Percentiles rank a stretch among this genome's conserved stretches.
These are phyloP conservation scores for Agonopterix alstromeriana DNA, from an alignment of 2,888 invertebrate genomes.

Conservation along the genomic window DNA sequence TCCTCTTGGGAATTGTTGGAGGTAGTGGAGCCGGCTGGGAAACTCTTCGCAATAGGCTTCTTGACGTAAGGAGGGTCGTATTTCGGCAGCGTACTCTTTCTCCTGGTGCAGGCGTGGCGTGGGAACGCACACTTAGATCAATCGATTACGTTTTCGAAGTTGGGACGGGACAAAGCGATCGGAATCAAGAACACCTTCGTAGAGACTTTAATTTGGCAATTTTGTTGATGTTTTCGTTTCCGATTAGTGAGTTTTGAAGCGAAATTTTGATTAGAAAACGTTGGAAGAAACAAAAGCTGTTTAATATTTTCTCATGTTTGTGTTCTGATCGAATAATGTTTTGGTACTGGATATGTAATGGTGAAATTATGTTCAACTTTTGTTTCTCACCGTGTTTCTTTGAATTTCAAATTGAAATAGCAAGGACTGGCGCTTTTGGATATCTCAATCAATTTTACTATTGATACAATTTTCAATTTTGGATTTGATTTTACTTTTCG, in stretches of 20 bases:
- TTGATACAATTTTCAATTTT: slow-evolving; percentile 38
- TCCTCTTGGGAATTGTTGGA: slow-evolving; percentile 88
- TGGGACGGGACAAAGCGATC: slow-evolving; percentile 26
- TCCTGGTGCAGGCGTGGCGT: slow-evolving; percentile 80
- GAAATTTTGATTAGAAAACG: slow-evolving; percentile 14
- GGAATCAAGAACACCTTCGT: slow-evolving; percentile 46
- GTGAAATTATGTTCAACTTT: slow-evolving; percentile 16
- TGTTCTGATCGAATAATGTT: slow-evolving; percentile 1
- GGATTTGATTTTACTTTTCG: slow-evolving; percentile 61
- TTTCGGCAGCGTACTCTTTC: slow-evolving; percentile 92
- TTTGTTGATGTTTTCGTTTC: slow-evolving; percentile 30
- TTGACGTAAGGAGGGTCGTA: slow-evolving; percentile 92
- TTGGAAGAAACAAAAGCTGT: slow-evolving; percentile 30
- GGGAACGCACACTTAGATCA: slow-evolving; percentile 76
- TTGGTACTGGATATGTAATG: neutral
- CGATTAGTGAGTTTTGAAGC: slow-evolving; percentile 10
- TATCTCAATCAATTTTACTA: slow-evolving; percentile 43
- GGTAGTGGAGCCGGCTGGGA: slow-evolving; percentile 78
- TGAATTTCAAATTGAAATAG: slow-evolving; percentile 30
- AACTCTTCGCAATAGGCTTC: slow-evolving; percentile 87
- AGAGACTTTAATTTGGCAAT: slow-evolving; percentile 8
- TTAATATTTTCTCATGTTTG: neutral
- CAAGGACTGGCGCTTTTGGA: slow-evolving; percentile 73
- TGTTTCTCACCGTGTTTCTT: slow-evolving; percentile 27
- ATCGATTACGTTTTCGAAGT: slow-evolving; percentile 70